Evolutionary conservation across 2,888 invertebrate genomes (phyloP).

Genomic region (Rhamphomyia laevipes): DNA sequence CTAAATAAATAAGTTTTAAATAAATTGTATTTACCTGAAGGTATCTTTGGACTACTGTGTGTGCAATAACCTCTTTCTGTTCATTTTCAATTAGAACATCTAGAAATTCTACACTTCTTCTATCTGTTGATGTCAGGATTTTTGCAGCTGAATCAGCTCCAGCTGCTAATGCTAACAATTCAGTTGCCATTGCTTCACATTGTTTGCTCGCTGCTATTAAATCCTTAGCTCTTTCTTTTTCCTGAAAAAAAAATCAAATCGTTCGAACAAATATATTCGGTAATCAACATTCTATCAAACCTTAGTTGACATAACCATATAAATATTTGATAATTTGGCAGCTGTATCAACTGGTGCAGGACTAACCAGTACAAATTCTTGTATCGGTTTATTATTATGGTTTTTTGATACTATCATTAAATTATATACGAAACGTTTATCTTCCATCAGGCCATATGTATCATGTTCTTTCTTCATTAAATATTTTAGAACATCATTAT

Average conservation of each 20-base stretch:
- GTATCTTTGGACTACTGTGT: conserved; percentile 94
- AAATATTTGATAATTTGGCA: conserved; percentile 90
- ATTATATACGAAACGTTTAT: conserved; percentile 94
- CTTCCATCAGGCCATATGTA: conserved; percentile 94
- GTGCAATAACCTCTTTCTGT: conserved; percentile 95
- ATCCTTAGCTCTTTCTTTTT: conserved; percentile 97
- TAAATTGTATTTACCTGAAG: conserved; percentile 62
- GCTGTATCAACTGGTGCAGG: conserved; percentile 99
- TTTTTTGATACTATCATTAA: conserved; percentile 96
- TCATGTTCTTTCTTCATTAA: conserved; percentile 96
- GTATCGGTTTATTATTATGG: conserved; percentile 89
- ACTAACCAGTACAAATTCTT: conserved; percentile 95
- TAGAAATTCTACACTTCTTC: conserved; percentile 85
- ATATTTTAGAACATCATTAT: conserved; percentile 90
- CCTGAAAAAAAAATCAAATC: conserved; percentile 38
- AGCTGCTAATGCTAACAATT: conserved; percentile 83
- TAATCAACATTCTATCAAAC: conserved; percentile 30
- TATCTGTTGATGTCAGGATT: conserved; percentile 89
- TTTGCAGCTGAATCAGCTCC: conserved; percentile 90
- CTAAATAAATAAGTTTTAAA: background rate
- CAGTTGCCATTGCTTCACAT: conserved; percentile 97
- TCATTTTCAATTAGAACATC: conserved; percentile 97
- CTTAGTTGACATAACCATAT: conserved; percentile 77
- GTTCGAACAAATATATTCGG: background rate
- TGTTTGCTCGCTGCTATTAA: conserved; percentile 89